phyloP scores from a whole-genome alignment of 92 coral and sea anemone genomes.

The Muricea muricata region DNA sequence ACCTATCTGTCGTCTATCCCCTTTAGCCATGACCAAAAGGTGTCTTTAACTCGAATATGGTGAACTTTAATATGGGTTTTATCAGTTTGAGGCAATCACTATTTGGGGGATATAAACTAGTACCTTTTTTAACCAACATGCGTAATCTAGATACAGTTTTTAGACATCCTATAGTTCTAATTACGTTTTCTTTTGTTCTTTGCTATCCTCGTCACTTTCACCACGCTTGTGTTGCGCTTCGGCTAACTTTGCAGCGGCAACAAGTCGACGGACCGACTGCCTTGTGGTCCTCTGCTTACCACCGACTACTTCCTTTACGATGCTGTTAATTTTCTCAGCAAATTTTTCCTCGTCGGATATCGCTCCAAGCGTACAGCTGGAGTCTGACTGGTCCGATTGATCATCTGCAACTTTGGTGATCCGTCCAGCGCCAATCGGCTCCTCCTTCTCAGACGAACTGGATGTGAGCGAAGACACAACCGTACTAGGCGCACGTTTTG shows the following conservation, averaged over 20 bases:
- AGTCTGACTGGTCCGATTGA: background rate
- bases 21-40: no score
- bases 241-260: conserved; percentile 1
- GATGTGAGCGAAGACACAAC: background rate
- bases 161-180: no score
- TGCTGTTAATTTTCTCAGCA: conserved; percentile 9
- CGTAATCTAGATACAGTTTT: no score
- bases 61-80: no score
- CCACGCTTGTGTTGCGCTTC: background rate
- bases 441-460: background rate
- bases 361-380: background rate
- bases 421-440: background rate
- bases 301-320: conserved; percentile 20
- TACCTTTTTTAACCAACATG: no score
- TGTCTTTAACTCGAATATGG: no score
- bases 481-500: background rate
- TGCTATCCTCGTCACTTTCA: background rate
- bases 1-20: no score
- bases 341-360: conserved; percentile 12
- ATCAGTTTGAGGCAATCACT: no score
- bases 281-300: background rate
- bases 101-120: no score
- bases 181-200: background rate
- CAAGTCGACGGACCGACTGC: background rate
- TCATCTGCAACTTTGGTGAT: background rate